Evolutionary conservation across 2,113 vertebrate genomes (phyloP).

Genomic region (Paradoxurus hermaphroditus): DNA sequence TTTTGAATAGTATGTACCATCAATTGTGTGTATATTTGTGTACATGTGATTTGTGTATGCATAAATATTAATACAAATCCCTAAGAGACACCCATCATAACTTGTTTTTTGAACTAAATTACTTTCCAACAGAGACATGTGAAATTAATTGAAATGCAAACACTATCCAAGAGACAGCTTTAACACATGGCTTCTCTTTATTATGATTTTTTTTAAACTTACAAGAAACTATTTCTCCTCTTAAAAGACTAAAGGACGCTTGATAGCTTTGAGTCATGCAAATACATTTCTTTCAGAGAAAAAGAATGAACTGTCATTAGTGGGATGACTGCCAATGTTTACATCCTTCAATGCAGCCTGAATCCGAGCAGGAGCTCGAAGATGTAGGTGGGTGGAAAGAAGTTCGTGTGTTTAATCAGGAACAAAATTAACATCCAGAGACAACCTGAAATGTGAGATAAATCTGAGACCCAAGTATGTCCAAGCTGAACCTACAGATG

Average conservation of each 20-base stretch:
- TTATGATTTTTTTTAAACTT: conserved; percentile 35
- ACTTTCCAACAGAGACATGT: conserved; percentile 54
- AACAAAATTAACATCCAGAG: conserved; percentile 74
- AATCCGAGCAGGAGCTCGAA: conserved; percentile 41
- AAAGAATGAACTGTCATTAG: conserved; percentile 70
- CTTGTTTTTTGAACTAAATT: conserved; percentile 57
- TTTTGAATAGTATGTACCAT: not conserved
- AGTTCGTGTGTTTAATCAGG: conserved; percentile 68
- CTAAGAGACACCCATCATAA: conserved; percentile 36
- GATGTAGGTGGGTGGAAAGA: not conserved
- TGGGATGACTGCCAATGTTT: conserved; percentile 44
- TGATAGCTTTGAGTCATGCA: conserved; percentile 38
- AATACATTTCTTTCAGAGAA: conserved; percentile 56
- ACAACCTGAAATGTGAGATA: conserved; percentile 66
- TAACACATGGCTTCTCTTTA: conserved; percentile 59
- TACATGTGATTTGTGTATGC: not conserved
- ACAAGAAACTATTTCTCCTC: conserved; percentile 7
- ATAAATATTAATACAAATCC: conserved; percentile 50
- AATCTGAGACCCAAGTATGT: conserved; percentile 66
- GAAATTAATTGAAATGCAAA: conserved; percentile 73
- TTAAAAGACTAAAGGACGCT: conserved; percentile 39
- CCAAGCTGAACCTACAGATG: conserved; percentile 46
- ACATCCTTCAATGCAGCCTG: conserved; percentile 63
- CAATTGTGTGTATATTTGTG: not conserved
- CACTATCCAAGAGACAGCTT: conserved; percentile 64